These are phyloP conservation scores for Calameuta filiformis DNA, from an alignment of 2,888 invertebrate genomes.

Conservation along the genomic window DNA sequence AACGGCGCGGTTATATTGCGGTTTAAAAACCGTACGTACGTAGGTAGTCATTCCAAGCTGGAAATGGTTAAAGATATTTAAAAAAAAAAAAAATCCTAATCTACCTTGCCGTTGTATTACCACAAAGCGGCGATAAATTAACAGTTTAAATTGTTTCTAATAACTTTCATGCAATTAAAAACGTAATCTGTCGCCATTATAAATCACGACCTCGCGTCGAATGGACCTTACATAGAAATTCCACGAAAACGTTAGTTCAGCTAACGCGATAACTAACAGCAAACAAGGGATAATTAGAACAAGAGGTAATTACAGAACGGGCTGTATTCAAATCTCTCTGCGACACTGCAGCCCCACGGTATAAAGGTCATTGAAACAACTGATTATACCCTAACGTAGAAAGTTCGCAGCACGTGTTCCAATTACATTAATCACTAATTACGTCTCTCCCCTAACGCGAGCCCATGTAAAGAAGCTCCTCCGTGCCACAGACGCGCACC, in stretches of 20 bases:
- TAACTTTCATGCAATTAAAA: too few species aligned
- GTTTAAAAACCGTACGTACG: background rate
- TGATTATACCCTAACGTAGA: constrained; percentile 25
- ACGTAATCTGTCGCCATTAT: too few species aligned
- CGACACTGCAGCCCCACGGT: constrained; percentile 24
- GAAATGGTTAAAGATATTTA: too few species aligned
- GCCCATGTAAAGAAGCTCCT: background rate
- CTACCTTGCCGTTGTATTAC: too few species aligned
- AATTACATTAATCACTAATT: constrained; percentile 35
- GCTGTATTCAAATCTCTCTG: constrained; percentile 42
- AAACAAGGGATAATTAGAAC: constrained; percentile 30
- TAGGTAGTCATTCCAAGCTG: too few species aligned
- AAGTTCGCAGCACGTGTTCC: constrained; percentile 24
- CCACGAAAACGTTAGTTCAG: background rate
- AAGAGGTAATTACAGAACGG: constrained; percentile 37
- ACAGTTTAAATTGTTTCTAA: too few species aligned
- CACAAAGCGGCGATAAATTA: too few species aligned
- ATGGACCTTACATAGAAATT: background rate
- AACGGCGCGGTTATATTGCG: background rate
- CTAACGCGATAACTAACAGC: constrained; percentile 41
- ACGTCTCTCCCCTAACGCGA: constrained; percentile 10
- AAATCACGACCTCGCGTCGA: background rate
- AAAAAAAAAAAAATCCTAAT: too few species aligned
- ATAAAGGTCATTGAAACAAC: constrained; percentile 22
- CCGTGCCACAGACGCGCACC: background rate